Conservation (phyloP, 2,113 vertebrate genomes). For the Boleophthalmus pectinirostris region DNA sequence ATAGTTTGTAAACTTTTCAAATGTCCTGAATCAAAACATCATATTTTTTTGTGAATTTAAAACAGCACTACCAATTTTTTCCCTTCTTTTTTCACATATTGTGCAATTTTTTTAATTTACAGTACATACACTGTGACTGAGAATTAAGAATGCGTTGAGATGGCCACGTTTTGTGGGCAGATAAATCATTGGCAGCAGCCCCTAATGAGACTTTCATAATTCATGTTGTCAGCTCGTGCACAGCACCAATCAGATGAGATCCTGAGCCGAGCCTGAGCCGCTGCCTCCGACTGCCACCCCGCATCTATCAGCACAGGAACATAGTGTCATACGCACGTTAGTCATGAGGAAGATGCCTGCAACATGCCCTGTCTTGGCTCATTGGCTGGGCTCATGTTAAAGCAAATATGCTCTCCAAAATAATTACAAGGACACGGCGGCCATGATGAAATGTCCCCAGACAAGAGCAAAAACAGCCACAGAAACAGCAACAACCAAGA, state of each 20-base stretch:
- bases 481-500: conserved; percentile 25
- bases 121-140: conserved; percentile 41
- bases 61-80: too few relatives aligned
- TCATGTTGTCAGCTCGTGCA: conserved; percentile 75
- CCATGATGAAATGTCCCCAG: conserved; percentile 63
- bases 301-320: conserved; percentile 71
- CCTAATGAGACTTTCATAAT: conserved; percentile 75
- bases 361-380: conserved; percentile 73
- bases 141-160: conserved; percentile 48
- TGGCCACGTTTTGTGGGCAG: conserved; percentile 57
- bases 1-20: too few relatives aligned
- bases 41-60: too few relatives aligned
- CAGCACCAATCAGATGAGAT: conserved; percentile 66
- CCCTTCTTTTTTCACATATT: neutral
- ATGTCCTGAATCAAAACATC: too few relatives aligned
- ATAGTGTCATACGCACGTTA: conserved; percentile 69
- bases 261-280: conserved; percentile 63
- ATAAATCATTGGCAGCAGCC: conserved; percentile 69
- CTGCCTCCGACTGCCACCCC: conserved; percentile 73
- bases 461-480: conserved; percentile 55
- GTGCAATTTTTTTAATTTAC: neutral
- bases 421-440: conserved; percentile 72
- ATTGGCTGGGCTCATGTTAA: conserved; percentile 72
- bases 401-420: conserved; percentile 68
- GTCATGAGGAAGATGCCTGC: conserved; percentile 75